Evolutionary conservation across 1,140 invertebrate species (phyloP).

Genomic region (Neelides sp.): DNA sequence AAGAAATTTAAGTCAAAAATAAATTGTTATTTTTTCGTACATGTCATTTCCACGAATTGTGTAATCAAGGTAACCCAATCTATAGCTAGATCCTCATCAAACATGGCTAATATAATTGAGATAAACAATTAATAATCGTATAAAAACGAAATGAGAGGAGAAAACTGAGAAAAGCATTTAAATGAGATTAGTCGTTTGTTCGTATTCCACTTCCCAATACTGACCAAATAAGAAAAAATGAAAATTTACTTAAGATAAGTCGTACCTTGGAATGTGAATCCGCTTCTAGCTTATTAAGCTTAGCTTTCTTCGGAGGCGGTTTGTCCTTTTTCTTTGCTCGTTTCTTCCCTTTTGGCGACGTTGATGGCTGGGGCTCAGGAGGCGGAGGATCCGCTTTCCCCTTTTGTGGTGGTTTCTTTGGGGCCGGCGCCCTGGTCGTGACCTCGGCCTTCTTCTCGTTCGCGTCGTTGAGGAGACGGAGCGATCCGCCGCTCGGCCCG

Average conservation of each 20-base stretch:
- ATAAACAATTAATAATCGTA: too few relatives aligned
- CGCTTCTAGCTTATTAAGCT: conserved; percentile 21
- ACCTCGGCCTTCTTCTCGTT: background rate
- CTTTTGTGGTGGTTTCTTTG: conserved; percentile 16
- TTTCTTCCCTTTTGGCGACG: conserved; percentile 15
- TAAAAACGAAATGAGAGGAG: too few relatives aligned
- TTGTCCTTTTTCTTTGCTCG: conserved; percentile 16
- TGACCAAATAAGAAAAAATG: background rate
- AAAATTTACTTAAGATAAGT: conserved; percentile 2
- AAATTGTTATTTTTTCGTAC: too few relatives aligned
- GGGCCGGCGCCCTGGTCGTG: conserved; percentile 22
- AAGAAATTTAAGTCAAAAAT: too few relatives aligned
- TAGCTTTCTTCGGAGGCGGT: conserved; percentile 17
- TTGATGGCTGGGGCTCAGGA: background rate
- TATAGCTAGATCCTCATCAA: too few relatives aligned
- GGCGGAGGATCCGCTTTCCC: too few relatives aligned
- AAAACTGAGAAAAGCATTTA: too few relatives aligned
- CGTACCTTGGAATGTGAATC: conserved; percentile 26
- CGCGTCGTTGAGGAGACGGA: background rate
- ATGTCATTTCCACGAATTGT: too few relatives aligned
- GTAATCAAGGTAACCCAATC: too few relatives aligned
- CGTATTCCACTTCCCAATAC: background rate
- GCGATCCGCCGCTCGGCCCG: background rate
- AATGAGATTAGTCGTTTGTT: background rate
- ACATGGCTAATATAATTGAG: too few relatives aligned